Percentiles rank a stretch among this genome's conserved stretches.
Evolutionary conservation across 1,140 invertebrate genomes (phyloP).

Genomic region (Frieseomelitta varia): DNA sequence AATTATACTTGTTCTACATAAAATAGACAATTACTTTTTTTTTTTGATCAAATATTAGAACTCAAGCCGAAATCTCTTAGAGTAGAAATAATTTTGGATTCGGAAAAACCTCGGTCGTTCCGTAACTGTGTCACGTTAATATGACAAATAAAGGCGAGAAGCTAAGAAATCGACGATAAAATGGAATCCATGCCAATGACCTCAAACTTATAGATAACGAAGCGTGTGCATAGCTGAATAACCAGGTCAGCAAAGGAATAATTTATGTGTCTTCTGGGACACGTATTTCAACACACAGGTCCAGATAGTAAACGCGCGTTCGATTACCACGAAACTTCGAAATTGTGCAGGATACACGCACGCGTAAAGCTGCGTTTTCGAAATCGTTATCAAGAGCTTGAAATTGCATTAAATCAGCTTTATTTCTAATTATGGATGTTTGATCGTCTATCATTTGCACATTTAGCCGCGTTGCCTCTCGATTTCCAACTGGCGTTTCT

Average conservation of each 20-base stretch:
- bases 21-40: neutral
- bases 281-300: slow-evolving; percentile 6
- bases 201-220: neutral
- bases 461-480: neutral
- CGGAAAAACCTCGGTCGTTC: neutral
- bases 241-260: slow-evolving; percentile 28
- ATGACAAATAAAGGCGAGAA: neutral
- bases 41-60: no score
- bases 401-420: neutral
- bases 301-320: neutral
- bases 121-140: neutral
- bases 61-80: no score
- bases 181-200: neutral
- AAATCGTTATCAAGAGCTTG: neutral
- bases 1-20: neutral
- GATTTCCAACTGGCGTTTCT: neutral
- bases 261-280: slow-evolving; percentile 37
- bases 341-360: neutral
- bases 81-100: neutral
- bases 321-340: neutral
- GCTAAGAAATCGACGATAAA: slow-evolving; percentile 1
- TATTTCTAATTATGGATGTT: neutral
- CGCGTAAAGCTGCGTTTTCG: neutral
- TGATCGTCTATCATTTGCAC: neutral
- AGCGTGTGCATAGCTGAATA: neutral